phyloP scores from a whole-genome alignment of 30 jellyfish, hydroid and myxozoan genomes.

The Cassiopea xamachana region DNA sequence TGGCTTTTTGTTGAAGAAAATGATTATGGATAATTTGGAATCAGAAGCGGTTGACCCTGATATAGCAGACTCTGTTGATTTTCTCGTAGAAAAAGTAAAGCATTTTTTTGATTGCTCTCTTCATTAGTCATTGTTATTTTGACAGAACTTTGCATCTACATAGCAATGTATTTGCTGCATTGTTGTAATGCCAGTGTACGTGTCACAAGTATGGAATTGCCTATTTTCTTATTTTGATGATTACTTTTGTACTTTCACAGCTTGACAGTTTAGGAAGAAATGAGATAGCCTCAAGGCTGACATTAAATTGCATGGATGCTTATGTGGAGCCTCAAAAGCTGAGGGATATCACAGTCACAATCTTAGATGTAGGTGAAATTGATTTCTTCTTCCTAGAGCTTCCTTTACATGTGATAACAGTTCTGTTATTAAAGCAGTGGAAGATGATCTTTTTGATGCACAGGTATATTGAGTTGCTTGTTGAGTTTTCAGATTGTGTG shows the following conservation, averaged over 20 bases:
- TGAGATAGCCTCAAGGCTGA: slow-evolving; percentile 94
- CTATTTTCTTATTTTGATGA: not conserved
- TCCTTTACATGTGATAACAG: no score
- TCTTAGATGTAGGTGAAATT: slow-evolving; percentile 80
- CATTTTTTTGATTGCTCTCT: not conserved
- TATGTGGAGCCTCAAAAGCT: slow-evolving; percentile 97
- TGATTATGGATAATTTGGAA: slow-evolving; percentile 95
- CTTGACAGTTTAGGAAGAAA: slow-evolving; percentile 93
- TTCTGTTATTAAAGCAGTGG: no score
- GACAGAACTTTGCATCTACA: no score
- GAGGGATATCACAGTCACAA: slow-evolving; percentile 87
- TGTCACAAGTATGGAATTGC: no score
- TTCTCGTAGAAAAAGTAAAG: slow-evolving; percentile 94
- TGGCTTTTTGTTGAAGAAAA: slow-evolving; percentile 93
- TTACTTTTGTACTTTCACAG: slow-evolving; percentile 26
- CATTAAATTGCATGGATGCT: slow-evolving; percentile 92
- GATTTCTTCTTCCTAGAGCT: no score
- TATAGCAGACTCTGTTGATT: slow-evolving; percentile 96
- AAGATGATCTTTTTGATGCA: no score
- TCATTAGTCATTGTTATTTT: not conserved
- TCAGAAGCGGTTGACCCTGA: slow-evolving; percentile 94
- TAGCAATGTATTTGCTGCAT: not conserved
- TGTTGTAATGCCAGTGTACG: not conserved
- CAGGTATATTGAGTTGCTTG: no score
- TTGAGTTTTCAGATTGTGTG: no score